Evolutionary conservation across 2,113 vertebrate genomes (phyloP).

Genomic region (Cyprinodon tularosa): DNA sequence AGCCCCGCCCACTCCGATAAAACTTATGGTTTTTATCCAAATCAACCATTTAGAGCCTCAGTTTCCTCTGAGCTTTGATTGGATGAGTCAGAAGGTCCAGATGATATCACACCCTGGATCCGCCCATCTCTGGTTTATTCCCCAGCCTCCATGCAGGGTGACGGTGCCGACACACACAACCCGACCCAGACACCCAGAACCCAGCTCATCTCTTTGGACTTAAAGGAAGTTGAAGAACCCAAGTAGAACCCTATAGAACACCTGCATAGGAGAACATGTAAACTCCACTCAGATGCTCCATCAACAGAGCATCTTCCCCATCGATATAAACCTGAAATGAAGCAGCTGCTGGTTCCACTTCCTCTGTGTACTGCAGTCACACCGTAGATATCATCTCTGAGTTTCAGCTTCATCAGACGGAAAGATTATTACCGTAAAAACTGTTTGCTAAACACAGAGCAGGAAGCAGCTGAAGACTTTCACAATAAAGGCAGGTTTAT

Average conservation of each 20-base stretch:
- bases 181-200: background rate
- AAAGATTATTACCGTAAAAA: conserved; percentile 19
- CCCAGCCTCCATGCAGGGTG: too few species aligned
- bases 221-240: too few species aligned
- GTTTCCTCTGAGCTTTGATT: too few species aligned
- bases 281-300: background rate
- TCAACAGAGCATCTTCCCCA: background rate
- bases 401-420: conserved; percentile 2
- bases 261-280: background rate
- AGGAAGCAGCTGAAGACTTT: conserved; percentile 18
- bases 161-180: too few species aligned
- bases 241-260: background rate
- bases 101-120: too few species aligned
- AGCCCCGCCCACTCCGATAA: background rate
- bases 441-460: conserved; percentile 23
- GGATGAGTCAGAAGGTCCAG: too few species aligned
- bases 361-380: conserved; percentile 9
- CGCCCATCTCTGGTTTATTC: too few species aligned
- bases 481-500: background rate
- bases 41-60: too few species aligned
- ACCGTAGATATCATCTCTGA: conserved; percentile 4
- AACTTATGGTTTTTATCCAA: too few species aligned
- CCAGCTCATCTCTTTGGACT: background rate
- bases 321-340: background rate
- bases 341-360: background rate